Evolutionary conservation across 1,140 invertebrate genomes (phyloP).

Genomic region (Drosophila suzukii): DNA sequence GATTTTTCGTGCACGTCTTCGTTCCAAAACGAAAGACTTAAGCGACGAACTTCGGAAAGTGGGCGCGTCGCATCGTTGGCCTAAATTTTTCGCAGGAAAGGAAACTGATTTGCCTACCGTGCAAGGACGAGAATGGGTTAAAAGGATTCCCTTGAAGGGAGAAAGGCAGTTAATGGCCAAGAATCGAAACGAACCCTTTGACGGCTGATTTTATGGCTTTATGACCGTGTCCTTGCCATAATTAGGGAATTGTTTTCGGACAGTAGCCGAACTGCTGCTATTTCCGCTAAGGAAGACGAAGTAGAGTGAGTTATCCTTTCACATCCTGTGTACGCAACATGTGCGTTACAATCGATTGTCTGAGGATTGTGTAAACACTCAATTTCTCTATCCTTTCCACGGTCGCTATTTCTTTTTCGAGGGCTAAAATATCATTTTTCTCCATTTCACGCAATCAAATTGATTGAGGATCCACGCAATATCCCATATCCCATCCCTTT

Average conservation of each 20-base stretch:
- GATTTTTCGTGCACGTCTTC: conserved; percentile 30
- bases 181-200: conserved; percentile 61
- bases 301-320: conserved; percentile 43
- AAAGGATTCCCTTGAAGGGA: conserved; percentile 40
- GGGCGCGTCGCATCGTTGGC: conserved; percentile 24
- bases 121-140: conserved; percentile 52
- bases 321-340: conserved; percentile 61
- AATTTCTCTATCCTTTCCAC: conserved; percentile 29
- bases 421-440: conserved; percentile 69
- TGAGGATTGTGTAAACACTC: conserved; percentile 58
- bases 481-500: conserved; percentile 26
- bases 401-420: conserved; percentile 8
- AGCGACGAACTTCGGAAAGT: conserved; percentile 61
- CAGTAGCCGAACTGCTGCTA: conserved; percentile 42
- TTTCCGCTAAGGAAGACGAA: conserved; percentile 49
- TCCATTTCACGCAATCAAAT: conserved; percentile 76
- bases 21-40: conserved; percentile 68
- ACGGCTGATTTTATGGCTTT: conserved; percentile 71
- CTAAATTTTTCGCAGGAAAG: conserved; percentile 51
- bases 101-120: conserved; percentile 70
- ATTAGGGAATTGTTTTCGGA: conserved; percentile 60
- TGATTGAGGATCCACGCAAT: conserved; percentile 48
- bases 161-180: conserved; percentile 55
- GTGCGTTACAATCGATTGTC: conserved; percentile 52
- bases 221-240: conserved; percentile 74